phyloP scores from a whole-genome alignment of 2,888 invertebrate genomes.

The Digitonthophagus gazella region DNA sequence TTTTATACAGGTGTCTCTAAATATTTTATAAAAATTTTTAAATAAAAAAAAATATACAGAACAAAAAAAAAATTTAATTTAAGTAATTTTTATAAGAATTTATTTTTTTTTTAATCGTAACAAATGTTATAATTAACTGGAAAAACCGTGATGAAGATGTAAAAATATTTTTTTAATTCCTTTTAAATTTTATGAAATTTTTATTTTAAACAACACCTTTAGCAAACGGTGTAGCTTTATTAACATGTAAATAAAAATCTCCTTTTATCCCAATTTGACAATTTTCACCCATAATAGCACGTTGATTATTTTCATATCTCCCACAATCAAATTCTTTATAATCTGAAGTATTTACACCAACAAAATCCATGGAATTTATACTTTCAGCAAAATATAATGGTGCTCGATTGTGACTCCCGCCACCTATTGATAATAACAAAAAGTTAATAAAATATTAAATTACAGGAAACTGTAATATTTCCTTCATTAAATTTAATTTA shows the following conservation, averaged over 20 bases:
- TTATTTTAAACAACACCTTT: constrained; percentile 6
- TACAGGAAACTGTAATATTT: not conserved
- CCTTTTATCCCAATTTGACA: constrained; percentile 15
- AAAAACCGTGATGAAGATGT: too few species aligned
- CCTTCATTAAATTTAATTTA: not conserved
- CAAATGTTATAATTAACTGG: too few species aligned
- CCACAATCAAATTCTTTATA: constrained; percentile 6
- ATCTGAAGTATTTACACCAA: not conserved
- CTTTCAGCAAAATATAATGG: constrained; percentile 29
- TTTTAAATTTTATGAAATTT: too few species aligned
- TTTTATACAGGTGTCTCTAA: too few species aligned
- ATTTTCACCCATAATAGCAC: constrained; percentile 26
- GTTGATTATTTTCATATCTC: constrained; percentile 3
- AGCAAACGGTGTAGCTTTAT: constrained; percentile 23
- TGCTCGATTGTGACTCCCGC: constrained; percentile 54
- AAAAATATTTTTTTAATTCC: too few species aligned
- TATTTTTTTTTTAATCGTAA: too few species aligned
- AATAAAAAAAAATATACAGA: too few species aligned
- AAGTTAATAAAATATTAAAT: not conserved
- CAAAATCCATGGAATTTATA: constrained; percentile 22
- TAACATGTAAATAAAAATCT: constrained; percentile 24
- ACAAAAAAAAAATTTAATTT: too few species aligned
- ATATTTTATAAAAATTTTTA: too few species aligned
- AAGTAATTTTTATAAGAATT: too few species aligned
- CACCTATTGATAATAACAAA: constrained; percentile 49